These are phyloP conservation scores for Dermochelys coriacea DNA, from an alignment of 2,797 vertebrate genomes.

Conservation along the genomic window DNA sequence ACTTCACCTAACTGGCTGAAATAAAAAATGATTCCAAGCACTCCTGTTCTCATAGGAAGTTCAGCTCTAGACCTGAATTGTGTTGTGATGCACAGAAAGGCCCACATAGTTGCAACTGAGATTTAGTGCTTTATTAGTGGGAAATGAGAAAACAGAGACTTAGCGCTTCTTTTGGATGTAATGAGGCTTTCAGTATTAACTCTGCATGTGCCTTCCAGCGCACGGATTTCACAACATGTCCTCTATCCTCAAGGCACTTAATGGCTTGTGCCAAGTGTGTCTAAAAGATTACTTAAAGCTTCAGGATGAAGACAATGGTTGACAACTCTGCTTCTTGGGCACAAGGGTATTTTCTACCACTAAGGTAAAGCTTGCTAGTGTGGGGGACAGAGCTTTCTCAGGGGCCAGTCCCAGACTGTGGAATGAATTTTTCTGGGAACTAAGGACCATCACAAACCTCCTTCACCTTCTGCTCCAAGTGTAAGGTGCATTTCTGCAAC, in stretches of 20 bases:
- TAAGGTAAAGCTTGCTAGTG: background rate
- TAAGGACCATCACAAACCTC: background rate
- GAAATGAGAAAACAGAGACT: constrained; percentile 7
- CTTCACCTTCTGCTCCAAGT: background rate
- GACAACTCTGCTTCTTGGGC: background rate
- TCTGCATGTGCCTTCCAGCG: background rate
- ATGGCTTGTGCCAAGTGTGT: background rate
- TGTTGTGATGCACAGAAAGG: background rate
- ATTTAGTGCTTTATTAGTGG: constrained; percentile 16
- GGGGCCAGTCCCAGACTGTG: background rate
- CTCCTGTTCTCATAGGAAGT: background rate
- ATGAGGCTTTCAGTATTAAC: constrained; percentile 14
- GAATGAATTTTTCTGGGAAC: background rate
- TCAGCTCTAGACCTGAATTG: background rate
- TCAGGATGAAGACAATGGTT: background rate
- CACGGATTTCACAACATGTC: background rate
- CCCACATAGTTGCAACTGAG: background rate
- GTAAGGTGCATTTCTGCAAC: constrained; percentile 4
- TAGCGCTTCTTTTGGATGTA: background rate
- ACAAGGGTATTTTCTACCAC: background rate
- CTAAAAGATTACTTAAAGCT: background rate
- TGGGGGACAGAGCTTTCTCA: background rate
- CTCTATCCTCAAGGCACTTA: background rate
- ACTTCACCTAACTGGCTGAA: background rate
- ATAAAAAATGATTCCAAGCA: background rate